These are phyloP conservation scores for Meghimatium bilineatum DNA, from an alignment of 2,888 invertebrate genomes.

Conservation along the genomic window DNA sequence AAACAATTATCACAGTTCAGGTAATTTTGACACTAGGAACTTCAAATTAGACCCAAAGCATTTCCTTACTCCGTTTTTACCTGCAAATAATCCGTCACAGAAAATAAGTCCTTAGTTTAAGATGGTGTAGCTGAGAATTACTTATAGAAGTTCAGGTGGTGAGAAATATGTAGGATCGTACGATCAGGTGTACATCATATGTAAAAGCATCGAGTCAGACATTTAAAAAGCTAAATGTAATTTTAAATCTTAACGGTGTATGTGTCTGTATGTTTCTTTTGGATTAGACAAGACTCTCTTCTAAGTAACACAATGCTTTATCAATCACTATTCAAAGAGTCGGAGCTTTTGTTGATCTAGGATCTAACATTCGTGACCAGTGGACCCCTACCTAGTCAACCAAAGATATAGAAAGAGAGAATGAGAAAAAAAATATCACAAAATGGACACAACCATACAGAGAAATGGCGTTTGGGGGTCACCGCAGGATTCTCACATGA, in stretches of 20 bases:
- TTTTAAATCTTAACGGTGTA: background rate
- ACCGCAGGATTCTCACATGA: slow-evolving; percentile 34
- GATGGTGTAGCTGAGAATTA: no score
- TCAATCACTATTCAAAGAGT: background rate
- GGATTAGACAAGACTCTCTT: background rate
- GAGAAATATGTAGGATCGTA: no score
- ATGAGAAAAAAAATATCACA: slow-evolving; percentile 20
- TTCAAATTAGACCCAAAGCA: no score
- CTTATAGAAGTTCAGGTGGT: no score
- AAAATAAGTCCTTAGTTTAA: no score
- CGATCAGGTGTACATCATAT: no score
- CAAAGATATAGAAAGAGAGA: no score
- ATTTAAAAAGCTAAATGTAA: background rate
- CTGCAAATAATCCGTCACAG: no score
- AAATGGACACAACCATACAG: slow-evolving; percentile 22
- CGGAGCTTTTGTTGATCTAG: slow-evolving; percentile 5
- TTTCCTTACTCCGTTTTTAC: no score
- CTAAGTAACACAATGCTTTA: background rate
- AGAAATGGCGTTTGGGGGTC: slow-evolving; percentile 16
- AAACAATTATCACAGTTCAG: no score
- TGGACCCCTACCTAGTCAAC: background rate
- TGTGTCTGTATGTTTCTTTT: background rate
- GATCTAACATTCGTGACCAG: slow-evolving; percentile 23
- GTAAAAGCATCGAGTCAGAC: no score
- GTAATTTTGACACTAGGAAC: no score